Percentiles rank a stretch among this genome's conserved stretches.
These are phyloP conservation scores for Laticauda colubrina DNA, from an alignment of 2,113 vertebrate genomes.

Conservation along the genomic window DNA sequence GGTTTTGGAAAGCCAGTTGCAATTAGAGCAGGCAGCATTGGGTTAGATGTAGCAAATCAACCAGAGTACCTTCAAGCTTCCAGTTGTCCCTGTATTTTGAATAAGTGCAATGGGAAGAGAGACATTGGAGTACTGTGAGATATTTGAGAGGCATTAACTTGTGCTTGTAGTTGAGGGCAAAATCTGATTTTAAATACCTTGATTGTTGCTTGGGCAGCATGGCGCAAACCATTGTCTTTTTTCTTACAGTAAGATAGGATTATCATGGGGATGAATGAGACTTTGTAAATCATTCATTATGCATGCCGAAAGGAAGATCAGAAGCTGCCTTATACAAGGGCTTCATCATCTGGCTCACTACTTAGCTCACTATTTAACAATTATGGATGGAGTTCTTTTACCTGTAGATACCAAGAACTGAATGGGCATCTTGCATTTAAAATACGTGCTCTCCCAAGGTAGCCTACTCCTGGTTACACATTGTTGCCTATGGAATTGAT, in stretches of 20 bases:
- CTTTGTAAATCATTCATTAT: not conserved
- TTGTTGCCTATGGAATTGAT: not conserved
- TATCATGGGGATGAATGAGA: not conserved
- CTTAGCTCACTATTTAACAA: not conserved
- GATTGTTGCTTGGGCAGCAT: not conserved
- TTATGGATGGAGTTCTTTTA: not conserved
- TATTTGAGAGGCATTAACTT: not conserved
- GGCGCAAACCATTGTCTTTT: not conserved
- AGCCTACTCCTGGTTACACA: not conserved
- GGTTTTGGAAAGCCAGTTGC: not conserved
- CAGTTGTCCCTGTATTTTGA: not conserved
- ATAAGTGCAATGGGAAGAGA: not conserved
- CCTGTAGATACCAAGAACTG: not conserved
- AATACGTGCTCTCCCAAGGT: not conserved
- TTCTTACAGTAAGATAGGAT: not conserved
- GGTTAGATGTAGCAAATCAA: not conserved
- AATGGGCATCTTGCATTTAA: not conserved
- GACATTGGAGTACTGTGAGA: not conserved
- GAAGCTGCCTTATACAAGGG: not conserved
- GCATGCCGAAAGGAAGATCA: not conserved
- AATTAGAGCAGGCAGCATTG: not conserved
- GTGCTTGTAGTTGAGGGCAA: not conserved
- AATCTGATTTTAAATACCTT: not conserved
- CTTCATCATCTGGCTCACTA: not conserved
- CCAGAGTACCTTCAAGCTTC: not conserved